Base-by-base conservation (phyloP, 1,140 invertebrate genomes). In the Cydia amplana region DNA sequence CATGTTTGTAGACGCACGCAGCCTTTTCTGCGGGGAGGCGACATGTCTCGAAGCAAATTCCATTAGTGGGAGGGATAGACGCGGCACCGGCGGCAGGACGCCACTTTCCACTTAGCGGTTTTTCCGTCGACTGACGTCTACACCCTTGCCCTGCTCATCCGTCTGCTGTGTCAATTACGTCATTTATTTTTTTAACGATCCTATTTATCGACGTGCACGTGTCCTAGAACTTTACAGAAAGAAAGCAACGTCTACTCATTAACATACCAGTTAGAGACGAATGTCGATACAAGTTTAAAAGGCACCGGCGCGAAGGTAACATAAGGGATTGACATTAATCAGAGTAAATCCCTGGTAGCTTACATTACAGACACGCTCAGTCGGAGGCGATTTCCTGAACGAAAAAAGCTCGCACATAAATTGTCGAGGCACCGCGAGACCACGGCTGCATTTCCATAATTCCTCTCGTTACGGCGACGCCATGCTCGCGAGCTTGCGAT, bases 371-470 rank as follows among this genome's bases (percentile, higher is more conserved):
- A 77, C 28, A 43, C 74, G 76, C 63, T 74, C 72, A 18, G 73
- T 49, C 65, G 73, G 72, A 78, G 74, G 76, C 75, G 81, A 81
- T 78, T 81, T 77, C 74, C 77, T 78, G 75, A 36, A 78, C 55
- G 78, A 78, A 80, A 78, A 73, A 77, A 79, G 51, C 75, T 78
- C 36, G 74, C 77, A 65, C 70, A 74, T 80, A 80, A 78, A 85
- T 77, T 80, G 75, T 67, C 60, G 60, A 51, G n/a, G 23, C 72
- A 51, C 65, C n/a, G 72, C 72, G 65, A 32, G 74, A 75, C 73
- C 73, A 73, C 43, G 74, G 70, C 25, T 77, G 78, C 76, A 86
- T 88, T 87, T 82, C 83, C 85, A 88, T 88, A 88, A 87, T 88
- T 86, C 80, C 63, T 76, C 78, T 85, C 84, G 83, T 83, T 82